phyloP scores from a whole-genome alignment of 2,113 vertebrate genomes.

The Nothocercus julius region DNA sequence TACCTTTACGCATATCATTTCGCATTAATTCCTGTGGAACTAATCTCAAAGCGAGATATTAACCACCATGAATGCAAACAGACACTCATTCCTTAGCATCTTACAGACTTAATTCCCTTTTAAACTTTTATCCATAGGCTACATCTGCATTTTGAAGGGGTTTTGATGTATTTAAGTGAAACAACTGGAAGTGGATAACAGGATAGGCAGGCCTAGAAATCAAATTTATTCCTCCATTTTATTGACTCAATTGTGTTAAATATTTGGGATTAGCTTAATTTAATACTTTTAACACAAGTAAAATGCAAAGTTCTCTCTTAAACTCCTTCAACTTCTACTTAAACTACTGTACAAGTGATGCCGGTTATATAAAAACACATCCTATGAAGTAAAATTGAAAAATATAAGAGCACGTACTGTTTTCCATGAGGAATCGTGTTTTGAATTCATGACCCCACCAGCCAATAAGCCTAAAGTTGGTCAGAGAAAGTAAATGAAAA shows the following conservation, averaged over 20 bases:
- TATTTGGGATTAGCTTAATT: neutral
- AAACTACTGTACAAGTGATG: neutral
- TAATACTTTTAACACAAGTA: neutral
- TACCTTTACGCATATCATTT: slow-evolving; percentile 18
- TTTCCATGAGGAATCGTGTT: slow-evolving; percentile 91
- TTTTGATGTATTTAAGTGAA: neutral
- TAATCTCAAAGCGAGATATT: neutral
- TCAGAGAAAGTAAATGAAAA: neutral
- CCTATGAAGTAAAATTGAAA: neutral
- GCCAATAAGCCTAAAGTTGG: slow-evolving; percentile 82
- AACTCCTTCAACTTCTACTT: neutral
- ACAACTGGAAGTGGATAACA: neutral
- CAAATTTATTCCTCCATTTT: neutral
- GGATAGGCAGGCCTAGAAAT: neutral
- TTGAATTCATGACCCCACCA: slow-evolving; percentile 94
- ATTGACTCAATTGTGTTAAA: neutral
- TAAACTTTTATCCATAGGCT: slow-evolving; percentile 19
- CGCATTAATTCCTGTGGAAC: slow-evolving; percentile 9
- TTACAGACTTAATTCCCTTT: neutral
- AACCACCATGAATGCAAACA: neutral
- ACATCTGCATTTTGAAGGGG: neutral
- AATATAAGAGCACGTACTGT: slow-evolving; percentile 79
- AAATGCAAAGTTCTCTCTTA: neutral
- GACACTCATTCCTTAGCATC: neutral
- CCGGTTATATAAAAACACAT: neutral